Percentiles rank a stretch among this genome's conserved stretches.
Conservation (phyloP, 2,888 invertebrate species). For the Aspidiotus destructor region DNA sequence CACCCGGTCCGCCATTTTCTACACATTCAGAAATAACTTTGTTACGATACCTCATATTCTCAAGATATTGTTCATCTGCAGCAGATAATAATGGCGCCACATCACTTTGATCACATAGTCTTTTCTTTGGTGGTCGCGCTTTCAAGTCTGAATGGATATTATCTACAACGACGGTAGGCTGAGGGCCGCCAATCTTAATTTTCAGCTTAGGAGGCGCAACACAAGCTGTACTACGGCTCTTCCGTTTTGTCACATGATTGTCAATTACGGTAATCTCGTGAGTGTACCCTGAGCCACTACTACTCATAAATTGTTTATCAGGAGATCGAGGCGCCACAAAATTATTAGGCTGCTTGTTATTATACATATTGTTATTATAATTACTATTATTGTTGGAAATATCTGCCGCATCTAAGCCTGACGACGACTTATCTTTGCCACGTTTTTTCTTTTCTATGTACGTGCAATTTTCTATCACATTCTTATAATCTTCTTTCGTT, state of each 20-base stretch:
- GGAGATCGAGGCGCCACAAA: not conserved
- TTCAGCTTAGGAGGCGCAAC: conserved; percentile 58
- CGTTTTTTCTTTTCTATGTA: conserved; percentile 58
- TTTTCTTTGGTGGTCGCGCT: conserved; percentile 70
- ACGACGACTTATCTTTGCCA: conserved; percentile 46
- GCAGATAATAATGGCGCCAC: conserved; percentile 42
- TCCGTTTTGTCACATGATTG: conserved; percentile 19
- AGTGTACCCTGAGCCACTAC: not conserved
- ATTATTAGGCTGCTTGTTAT: conserved; percentile 12
- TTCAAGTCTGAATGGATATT: conserved; percentile 39
- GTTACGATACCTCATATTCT: conserved; percentile 77
- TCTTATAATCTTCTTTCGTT: conserved; percentile 72
- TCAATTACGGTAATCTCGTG: not conserved
- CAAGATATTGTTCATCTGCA: conserved; percentile 67
- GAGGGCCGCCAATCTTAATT: conserved; percentile 56
- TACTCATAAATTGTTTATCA: not conserved
- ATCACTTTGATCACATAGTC: conserved; percentile 47
- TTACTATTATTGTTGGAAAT: conserved; percentile 40
- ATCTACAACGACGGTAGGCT: conserved; percentile 28
- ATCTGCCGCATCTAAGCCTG: not conserved
- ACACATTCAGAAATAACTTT: conserved; percentile 75
- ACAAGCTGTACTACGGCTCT: conserved; percentile 35
- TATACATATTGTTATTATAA: conserved; percentile 9
- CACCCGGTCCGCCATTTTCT: conserved; percentile 46
- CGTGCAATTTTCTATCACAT: conserved; percentile 50